Percentiles rank a stretch among this genome's conserved stretches.
Conservation (phyloP, 2,888 invertebrate genomes). For the Synanthedon andrenaeformis region DNA sequence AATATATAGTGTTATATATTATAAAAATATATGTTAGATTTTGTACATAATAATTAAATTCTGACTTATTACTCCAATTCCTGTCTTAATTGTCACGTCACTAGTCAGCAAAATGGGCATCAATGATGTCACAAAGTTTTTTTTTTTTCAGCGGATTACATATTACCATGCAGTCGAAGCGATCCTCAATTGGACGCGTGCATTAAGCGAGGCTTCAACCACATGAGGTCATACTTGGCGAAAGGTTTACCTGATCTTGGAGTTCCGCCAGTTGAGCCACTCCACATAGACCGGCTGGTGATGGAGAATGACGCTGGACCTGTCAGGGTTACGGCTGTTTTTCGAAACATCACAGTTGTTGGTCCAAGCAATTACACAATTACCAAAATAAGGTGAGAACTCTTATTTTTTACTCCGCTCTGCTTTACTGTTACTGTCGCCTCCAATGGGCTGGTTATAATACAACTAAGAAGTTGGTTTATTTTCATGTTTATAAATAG, state of each 20-base stretch:
- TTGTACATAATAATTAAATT: no score
- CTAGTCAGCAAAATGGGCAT: no score
- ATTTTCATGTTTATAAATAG: no score
- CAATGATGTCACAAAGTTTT: no score
- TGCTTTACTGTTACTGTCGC: no score
- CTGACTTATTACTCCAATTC: no score
- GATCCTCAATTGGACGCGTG: conserved; percentile 77
- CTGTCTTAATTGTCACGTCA: no score
- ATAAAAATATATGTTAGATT: no score
- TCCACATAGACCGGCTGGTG: conserved; percentile 76
- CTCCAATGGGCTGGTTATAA: no score
- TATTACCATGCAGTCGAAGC: conserved; percentile 75
- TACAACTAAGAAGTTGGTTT: no score
- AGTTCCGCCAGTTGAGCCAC: conserved; percentile 81
- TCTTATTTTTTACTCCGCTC: no score
- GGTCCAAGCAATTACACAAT: conserved; percentile 82
- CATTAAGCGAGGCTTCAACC: conserved; percentile 77
- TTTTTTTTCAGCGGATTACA: conserved; percentile 76
- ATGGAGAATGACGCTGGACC: conserved; percentile 85
- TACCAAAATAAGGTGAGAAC: conserved; percentile 72
- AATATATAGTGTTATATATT: no score
- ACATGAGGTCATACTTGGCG: conserved; percentile 77
- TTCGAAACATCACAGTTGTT: conserved; percentile 80
- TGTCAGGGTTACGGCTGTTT: conserved; percentile 78
- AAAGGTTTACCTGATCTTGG: conserved; percentile 78